Conservation (phyloP, 2,797 vertebrate species). For the Gephyroberyx darwinii region DNA sequence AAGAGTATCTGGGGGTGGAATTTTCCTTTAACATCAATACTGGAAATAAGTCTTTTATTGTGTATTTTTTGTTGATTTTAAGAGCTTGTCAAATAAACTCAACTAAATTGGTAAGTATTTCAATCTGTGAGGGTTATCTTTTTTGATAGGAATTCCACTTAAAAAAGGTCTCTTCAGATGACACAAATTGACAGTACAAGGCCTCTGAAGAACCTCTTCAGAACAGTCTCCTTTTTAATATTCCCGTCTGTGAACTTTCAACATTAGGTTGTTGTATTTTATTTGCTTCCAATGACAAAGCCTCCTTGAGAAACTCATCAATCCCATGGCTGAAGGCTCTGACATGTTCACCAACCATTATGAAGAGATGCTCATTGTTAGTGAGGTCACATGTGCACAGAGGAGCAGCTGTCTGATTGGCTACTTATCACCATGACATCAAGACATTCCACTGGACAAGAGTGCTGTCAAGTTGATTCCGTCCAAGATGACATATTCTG, state of each 20-base stretch:
- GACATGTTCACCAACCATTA: conserved; percentile 38
- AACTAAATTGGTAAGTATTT: too few relatives aligned
- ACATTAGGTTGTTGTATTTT: not conserved
- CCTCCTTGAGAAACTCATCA: conserved; percentile 24
- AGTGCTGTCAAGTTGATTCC: conserved; percentile 70
- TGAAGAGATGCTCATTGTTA: conserved; percentile 35
- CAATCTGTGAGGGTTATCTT: not conserved
- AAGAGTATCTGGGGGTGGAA: too few relatives aligned
- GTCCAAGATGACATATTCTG: conserved; percentile 57
- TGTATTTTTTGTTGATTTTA: too few relatives aligned
- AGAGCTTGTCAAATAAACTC: too few relatives aligned
- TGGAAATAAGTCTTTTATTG: too few relatives aligned
- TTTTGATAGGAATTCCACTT: not conserved
- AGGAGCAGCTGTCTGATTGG: conserved; percentile 75
- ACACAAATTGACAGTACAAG: not conserved
- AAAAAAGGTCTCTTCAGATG: not conserved
- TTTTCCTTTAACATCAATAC: too few relatives aligned
- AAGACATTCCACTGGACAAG: conserved; percentile 56
- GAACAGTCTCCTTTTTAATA: not conserved
- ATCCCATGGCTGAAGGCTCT: conserved; percentile 19
- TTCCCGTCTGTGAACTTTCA: not conserved
- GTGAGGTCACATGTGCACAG: conserved; percentile 61
- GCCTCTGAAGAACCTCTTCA: too few relatives aligned
- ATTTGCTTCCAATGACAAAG: conserved; percentile 9
- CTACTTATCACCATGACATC: conserved; percentile 71